These are phyloP conservation scores for Anseranas semipalmata DNA, from an alignment of 2,113 vertebrate species.

Conservation along the genomic window DNA sequence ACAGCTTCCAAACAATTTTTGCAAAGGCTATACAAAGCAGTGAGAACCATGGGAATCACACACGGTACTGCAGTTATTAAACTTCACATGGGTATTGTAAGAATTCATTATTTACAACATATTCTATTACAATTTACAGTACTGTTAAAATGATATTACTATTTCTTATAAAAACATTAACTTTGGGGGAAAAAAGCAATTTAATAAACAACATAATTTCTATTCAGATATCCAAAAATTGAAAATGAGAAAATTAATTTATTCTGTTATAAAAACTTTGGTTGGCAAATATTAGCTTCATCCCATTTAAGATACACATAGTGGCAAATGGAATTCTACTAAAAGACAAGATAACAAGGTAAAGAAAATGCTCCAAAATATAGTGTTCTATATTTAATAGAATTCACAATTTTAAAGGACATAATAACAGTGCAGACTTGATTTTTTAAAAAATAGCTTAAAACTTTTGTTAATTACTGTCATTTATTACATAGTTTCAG, in stretches of 20 bases:
- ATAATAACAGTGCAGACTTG: background rate
- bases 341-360: background rate
- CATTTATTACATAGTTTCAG: background rate
- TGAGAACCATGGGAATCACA: background rate
- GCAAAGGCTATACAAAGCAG: background rate
- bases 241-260: background rate
- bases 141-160: background rate
- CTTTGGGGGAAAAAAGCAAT: background rate
- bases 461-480: background rate
- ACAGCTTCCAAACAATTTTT: background rate
- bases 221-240: background rate
- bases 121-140: background rate
- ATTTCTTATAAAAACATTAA: background rate
- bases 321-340: background rate
- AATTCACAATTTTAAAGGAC: background rate
- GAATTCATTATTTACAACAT: background rate
- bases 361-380: background rate
- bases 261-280: background rate
- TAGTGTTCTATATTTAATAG: background rate
- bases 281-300: background rate
- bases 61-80: background rate
- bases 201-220: background rate
- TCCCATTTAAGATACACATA: background rate
- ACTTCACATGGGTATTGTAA: background rate
- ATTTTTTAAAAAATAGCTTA: background rate